Evolutionary conservation across 2,888 invertebrate species (phyloP), one percentile per base, ranked within the genome.

Genomic region (Petrolisthes cinctipes): DNA sequence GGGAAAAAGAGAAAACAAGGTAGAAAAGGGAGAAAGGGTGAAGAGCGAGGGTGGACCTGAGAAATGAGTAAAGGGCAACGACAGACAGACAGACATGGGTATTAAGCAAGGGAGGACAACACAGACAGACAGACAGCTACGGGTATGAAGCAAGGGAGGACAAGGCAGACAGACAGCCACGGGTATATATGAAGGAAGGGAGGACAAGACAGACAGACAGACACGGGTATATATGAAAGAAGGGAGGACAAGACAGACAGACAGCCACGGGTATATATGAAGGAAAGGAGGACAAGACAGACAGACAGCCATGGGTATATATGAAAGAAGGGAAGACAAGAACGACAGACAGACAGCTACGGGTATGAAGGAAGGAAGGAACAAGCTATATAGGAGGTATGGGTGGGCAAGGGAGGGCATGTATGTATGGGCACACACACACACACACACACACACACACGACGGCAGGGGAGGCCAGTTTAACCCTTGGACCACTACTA

Each of bases 401-500:
- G 76, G 51, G 76, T 11, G 76, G 51, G 54, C 17, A 9, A 56
- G 53, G 53, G 53, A 78, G 20, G 53, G 66, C 57, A 56, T 53
- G 4, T 20, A 75, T 20, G 81, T 20, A 75, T 20, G 81, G 73
- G 57, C 5, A 78, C 17, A 11, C 3, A 53, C 75, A 75, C 23
- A 57, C 61, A 37, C 37, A 37, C 37, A 37, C 37, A 37, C 37
- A 37, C 37, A 37, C 37, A 37, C 37, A 37, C 37, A 37, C 37
- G 14, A 66, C 20, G 57, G 82, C 23, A 14, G 9, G 66, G 57
- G 20, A 53, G 57, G 57, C 17, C n/a, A 53, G 78, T 78, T 79
- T 79, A 83, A 83, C 86, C 86, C 86, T 86, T 79, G 79, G 79
- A 79, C 56, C 82, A 37, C n/a, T n/a, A n/a, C n/a, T n/a, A n/a